phyloP scores from a whole-genome alignment of 2,113 vertebrate species.

The Microtus oregoni region DNA sequence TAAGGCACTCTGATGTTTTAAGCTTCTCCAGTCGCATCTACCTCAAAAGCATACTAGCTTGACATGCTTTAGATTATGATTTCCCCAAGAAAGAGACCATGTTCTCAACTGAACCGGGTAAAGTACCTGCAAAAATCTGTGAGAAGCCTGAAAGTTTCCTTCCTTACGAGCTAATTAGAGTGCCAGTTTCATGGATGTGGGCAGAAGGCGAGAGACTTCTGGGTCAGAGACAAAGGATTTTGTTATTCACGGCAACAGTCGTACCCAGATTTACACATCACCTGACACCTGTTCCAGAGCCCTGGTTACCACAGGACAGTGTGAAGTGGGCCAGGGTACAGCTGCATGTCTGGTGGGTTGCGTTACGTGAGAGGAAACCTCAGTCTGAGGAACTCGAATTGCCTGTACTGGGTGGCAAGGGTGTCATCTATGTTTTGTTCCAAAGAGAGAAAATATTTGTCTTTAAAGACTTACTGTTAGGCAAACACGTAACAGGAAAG shows the following conservation, averaged over 20 bases:
- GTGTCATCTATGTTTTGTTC: not conserved
- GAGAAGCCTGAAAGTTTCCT: constrained; percentile 8
- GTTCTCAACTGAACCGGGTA: constrained; percentile 12
- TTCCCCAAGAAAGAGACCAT: constrained; percentile 20
- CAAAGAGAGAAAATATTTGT: not conserved
- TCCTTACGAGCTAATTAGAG: not conserved
- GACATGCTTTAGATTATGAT: constrained; percentile 51
- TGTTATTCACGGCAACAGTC: not conserved
- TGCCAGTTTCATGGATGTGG: not conserved
- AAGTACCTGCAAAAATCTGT: not conserved
- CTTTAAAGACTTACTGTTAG: not conserved
- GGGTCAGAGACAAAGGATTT: constrained; percentile 35
- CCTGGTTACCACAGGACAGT: not conserved
- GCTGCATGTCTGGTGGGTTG: accelerated
- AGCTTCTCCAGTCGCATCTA: not conserved
- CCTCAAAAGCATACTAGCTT: constrained; percentile 49
- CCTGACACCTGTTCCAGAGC: not conserved
- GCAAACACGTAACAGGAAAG: constrained; percentile 22
- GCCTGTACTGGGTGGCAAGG: not conserved
- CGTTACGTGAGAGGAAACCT: not conserved
- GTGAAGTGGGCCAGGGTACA: not conserved
- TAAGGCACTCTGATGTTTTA: constrained; percentile 12
- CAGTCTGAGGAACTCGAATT: not conserved
- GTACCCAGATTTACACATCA: not conserved
- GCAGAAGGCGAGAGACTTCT: not conserved